These are phyloP conservation scores for Tympanoctomys barrerae DNA, from an alignment of 2,797 vertebrate species.

Conservation along the genomic window DNA sequence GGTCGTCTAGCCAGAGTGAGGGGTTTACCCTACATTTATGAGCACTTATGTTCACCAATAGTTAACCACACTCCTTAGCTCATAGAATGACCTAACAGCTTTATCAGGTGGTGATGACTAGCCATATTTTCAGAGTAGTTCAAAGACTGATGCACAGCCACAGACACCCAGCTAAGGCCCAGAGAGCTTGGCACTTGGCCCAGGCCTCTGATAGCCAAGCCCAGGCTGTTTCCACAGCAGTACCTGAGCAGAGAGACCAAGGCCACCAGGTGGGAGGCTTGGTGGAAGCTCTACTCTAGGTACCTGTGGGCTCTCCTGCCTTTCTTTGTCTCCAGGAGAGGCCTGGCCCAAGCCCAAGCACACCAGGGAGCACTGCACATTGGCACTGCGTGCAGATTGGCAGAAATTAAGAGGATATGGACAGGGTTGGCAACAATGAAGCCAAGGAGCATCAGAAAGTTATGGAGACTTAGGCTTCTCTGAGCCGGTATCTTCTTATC, in stretches of 20 bases:
- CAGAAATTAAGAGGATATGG: background rate
- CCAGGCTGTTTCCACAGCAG: background rate
- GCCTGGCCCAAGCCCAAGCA: constrained; percentile 14
- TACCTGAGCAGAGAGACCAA: background rate
- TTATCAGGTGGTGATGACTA: background rate
- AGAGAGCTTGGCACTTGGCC: background rate
- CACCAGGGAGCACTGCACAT: background rate
- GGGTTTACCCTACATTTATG: background rate
- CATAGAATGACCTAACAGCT: background rate
- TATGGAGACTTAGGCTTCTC: background rate
- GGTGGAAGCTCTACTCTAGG: background rate
- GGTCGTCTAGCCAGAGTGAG: constrained; percentile 44
- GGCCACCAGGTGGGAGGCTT: background rate
- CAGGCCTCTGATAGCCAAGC: background rate
- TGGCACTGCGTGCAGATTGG: background rate
- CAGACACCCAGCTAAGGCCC: constrained; percentile 16
- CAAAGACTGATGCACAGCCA: background rate
- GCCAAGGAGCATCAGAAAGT: background rate
- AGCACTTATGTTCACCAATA: constrained; percentile 30
- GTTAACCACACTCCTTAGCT: background rate
- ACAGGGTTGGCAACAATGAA: background rate
- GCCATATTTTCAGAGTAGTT: background rate
- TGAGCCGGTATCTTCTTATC: constrained; percentile 38
- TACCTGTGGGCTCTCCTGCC: background rate
- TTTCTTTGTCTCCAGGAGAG: background rate